phyloP scores from a whole-genome alignment of 23 tunicate genomes.

The Aplidium turbinatum region DNA sequence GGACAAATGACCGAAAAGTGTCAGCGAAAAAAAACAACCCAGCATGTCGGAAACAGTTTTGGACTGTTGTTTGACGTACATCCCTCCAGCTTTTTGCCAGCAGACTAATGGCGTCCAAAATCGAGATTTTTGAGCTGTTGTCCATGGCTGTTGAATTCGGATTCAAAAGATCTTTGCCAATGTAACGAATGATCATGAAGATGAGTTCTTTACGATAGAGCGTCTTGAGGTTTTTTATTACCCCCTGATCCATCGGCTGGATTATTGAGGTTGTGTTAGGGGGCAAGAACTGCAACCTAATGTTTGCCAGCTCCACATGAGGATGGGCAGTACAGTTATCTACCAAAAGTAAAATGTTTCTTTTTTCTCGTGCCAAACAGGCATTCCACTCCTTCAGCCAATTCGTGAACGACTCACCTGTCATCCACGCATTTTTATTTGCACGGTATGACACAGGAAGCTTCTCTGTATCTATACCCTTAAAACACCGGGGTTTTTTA shows the following conservation, averaged over 20 bases:
- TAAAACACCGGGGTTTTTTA: conserved; percentile 28
- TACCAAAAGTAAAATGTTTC: conserved; percentile 19
- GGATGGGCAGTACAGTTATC: conserved; percentile 26
- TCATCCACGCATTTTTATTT: conserved; percentile 25
- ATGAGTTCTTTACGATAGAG: no score
- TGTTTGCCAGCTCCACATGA: conserved; percentile 18
- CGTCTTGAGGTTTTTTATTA: conserved; percentile 21
- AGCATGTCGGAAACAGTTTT: no score
- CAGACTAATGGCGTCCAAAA: conserved; percentile 36
- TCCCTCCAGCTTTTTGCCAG: conserved; percentile 26
- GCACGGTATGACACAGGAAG: conserved; percentile 21
- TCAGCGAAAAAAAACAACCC: no score
- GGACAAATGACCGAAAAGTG: no score
- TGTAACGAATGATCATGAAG: no score
- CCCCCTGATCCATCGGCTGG: conserved; percentile 23
- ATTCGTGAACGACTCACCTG: conserved; percentile 18
- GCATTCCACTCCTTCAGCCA: conserved; percentile 29
- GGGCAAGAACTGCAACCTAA: conserved; percentile 15
- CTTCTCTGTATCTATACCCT: conserved; percentile 15
- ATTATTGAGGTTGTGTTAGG: conserved; percentile 29
- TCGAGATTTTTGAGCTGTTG: no score
- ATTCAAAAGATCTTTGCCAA: no score
- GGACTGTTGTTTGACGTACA: conserved; percentile 4
- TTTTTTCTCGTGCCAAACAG: conserved; percentile 19
- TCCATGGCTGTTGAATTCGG: no score